Evolutionary conservation across 2,888 invertebrate genomes (phyloP), one percentile per base, ranked within the genome.

Genomic region (Lasius platythorax): DNA sequence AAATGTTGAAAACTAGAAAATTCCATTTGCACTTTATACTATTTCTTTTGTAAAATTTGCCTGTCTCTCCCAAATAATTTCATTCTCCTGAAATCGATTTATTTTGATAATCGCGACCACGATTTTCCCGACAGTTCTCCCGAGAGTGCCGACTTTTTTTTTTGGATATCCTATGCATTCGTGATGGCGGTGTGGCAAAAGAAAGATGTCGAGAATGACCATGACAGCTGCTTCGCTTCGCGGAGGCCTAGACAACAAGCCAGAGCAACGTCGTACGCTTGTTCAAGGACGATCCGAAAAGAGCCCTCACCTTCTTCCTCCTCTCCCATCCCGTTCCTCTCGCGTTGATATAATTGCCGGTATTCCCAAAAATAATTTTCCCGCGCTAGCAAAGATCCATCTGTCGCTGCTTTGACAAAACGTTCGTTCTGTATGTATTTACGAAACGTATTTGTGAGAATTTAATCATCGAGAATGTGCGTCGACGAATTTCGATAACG

Each of bases 151-250:
- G 23, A 30, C 23, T 68, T 5, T 30, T 74, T 74, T 61, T 68
- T 50, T 50, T 9, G 8, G 28, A 23, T 18, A 9, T 6, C 9
- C 12, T 56, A 40, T 30, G 46, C 67, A 67, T 61, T 50, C 70
- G 28, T 46, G 15, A 37, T 11, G 46, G 50, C 30, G 40, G 23
- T n/a, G 23, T n/a, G 43, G 73, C 56, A 81, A 81, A 73, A 86
- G 68, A 86, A 70, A 63, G 73, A 76, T 12, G 50, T 58, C 63
- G 76, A 73, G 82, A 82, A 53, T 61, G 75, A 73, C 68, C 78
- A 67, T 85, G 85, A 86, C 82, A 85, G 86, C 86, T 86, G 85
- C 66, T 64, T 76, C 18, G 9, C 82, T 64, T 84, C 68, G 85
- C 79, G 82, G 78, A 73, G 67, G 78, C 74, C 74, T 84, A 82